These are phyloP conservation scores for Trichonephila clavata DNA, from an alignment of 1,140 invertebrate species.

Conservation along the genomic window DNA sequence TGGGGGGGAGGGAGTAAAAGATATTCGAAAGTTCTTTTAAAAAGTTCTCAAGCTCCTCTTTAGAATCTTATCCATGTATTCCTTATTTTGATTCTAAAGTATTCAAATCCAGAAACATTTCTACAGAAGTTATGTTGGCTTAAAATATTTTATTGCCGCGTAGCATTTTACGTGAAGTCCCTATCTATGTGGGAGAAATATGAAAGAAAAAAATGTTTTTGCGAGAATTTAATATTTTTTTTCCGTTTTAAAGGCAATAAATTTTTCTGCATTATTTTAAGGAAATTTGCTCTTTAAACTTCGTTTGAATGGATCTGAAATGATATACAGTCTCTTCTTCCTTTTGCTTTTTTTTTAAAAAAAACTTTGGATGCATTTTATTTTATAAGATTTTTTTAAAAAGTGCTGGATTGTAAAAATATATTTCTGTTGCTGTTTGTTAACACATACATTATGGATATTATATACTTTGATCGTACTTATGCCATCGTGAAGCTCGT, in stretches of 20 bases:
- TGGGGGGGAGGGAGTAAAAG: no score
- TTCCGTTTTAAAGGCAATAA: not conserved
- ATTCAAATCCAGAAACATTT: slow-evolving; percentile 16
- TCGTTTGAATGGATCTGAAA: not conserved
- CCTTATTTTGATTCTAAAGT: slow-evolving; percentile 28
- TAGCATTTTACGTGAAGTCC: not conserved
- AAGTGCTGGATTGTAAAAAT: not conserved
- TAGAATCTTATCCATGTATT: not conserved
- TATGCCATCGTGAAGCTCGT: no score
- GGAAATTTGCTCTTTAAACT: not conserved
- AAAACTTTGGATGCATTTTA: not conserved
- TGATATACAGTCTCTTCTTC: not conserved
- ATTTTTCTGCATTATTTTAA: not conserved
- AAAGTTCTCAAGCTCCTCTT: not conserved
- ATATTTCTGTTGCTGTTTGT: not conserved
- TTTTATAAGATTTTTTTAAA: not conserved
- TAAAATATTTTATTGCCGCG: not conserved
- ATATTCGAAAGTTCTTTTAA: no score
- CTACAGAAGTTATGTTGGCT: not conserved
- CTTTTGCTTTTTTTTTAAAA: not conserved
- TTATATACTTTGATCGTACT: not conserved
- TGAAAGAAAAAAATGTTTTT: not conserved
- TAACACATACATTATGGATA: not conserved
- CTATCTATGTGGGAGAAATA: not conserved
- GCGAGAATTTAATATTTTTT: not conserved